Evolutionary conservation across 1,140 invertebrate species (phyloP).

Genomic region (Hyposmocoma kahamanoa): DNA sequence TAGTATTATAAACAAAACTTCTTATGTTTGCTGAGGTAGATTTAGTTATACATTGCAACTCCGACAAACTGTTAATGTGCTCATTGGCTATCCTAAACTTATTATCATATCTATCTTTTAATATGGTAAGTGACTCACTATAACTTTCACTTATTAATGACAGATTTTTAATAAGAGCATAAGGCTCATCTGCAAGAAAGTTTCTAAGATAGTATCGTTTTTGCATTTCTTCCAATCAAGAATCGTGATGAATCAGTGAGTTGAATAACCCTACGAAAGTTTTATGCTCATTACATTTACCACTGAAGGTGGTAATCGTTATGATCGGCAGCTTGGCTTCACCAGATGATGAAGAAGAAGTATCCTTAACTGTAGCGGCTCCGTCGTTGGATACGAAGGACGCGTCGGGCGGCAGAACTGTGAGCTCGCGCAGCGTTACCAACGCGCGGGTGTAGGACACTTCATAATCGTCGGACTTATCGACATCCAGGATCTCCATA

Average conservation of each 20-base stretch:
- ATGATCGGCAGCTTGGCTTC: background rate
- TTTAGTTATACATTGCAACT: background rate
- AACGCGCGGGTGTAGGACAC: too few species aligned
- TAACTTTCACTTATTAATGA: conserved; percentile 2
- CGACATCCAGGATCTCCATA: too few species aligned
- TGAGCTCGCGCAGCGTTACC: too few species aligned
- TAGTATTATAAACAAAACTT: background rate
- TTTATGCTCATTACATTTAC: background rate
- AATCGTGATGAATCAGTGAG: background rate
- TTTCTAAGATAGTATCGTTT: background rate
- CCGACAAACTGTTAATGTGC: background rate
- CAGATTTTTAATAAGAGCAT: conserved; percentile 5
- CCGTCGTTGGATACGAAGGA: too few species aligned
- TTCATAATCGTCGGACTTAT: too few species aligned
- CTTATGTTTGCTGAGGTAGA: background rate
- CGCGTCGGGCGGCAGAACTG: too few species aligned
- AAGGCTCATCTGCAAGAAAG: conserved; percentile 1
- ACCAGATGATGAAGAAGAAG: too few species aligned
- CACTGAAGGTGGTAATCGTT: background rate
- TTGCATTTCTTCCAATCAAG: background rate
- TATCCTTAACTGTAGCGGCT: too few species aligned
- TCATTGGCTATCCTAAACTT: conserved; percentile 2
- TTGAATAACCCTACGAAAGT: background rate
- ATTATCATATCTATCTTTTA: conserved; percentile 6
- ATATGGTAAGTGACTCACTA: background rate